phyloP scores from a whole-genome alignment of 2,888 invertebrate genomes.

The Lasioglossum vierecki region DNA sequence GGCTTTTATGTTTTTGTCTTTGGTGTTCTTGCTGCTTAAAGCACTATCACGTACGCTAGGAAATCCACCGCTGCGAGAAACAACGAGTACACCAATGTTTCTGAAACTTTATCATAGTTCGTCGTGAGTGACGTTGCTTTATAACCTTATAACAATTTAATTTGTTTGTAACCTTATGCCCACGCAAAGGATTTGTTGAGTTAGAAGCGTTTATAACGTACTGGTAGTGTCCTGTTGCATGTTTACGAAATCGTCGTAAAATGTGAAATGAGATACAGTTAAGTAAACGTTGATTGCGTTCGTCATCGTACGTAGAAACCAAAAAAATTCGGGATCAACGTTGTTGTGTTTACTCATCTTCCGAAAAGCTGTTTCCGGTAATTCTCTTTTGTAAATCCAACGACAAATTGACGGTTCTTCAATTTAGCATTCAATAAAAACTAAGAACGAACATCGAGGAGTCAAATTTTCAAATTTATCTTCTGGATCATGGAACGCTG shows the following conservation, averaged over 20 bases:
- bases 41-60: constrained; percentile 73
- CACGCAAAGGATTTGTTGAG: background rate
- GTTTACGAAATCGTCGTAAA: constrained; percentile 72
- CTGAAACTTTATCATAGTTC: constrained; percentile 55
- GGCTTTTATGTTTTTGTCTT: background rate
- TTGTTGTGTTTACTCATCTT: constrained; percentile 51
- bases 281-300: constrained; percentile 77
- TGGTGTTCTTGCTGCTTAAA: constrained; percentile 38
- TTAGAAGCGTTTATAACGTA: constrained; percentile 63
- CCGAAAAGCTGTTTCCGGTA: background rate
- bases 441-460: background rate
- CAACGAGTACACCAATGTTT: constrained; percentile 71
- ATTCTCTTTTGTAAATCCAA: background rate
- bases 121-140: constrained; percentile 6
- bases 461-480: background rate
- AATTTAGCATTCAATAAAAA: too few species aligned
- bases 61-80: constrained; percentile 75
- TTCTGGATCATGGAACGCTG: background rate
- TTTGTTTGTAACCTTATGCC: background rate
- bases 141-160: constrained; percentile 12
- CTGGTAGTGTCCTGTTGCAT: constrained; percentile 68
- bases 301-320: constrained; percentile 75
- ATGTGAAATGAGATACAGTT: constrained; percentile 77
- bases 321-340: constrained; percentile 77
- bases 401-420: background rate